phyloP scores from a whole-genome alignment of 2,797 vertebrate species.

The Diceros bicornis region DNA sequence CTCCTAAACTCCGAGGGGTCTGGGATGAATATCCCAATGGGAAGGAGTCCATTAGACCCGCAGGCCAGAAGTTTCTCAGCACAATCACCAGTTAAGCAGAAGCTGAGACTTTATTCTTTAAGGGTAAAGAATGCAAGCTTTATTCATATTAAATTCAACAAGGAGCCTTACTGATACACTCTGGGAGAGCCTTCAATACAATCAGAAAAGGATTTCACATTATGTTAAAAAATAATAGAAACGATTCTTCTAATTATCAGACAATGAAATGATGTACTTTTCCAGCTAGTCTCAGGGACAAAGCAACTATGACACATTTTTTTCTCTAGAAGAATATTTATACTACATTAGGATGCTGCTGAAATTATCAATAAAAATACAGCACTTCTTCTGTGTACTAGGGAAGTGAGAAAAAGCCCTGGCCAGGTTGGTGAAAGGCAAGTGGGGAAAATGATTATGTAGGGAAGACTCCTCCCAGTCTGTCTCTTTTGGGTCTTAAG shows the following conservation, averaged over 20 bases:
- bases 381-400: not conserved
- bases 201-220: constrained; percentile 77
- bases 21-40: constrained; percentile 76
- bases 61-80: constrained; percentile 64
- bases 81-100: constrained; percentile 78
- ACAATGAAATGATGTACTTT: constrained; percentile 29
- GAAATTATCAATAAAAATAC: constrained; percentile 47
- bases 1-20: constrained; percentile 78
- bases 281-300: not conserved
- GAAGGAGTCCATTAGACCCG: constrained; percentile 79
- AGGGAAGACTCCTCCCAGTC: not conserved
- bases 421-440: not conserved
- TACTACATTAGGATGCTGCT: not conserved
- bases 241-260: constrained; percentile 71
- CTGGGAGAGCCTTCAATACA: constrained; percentile 71
- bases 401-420: not conserved
- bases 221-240: constrained; percentile 67
- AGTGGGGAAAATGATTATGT: not conserved
- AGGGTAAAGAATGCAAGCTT: constrained; percentile 80
- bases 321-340: constrained; percentile 45
- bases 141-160: constrained; percentile 81
- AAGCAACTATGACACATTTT: not conserved
- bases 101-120: constrained; percentile 62
- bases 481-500: constrained; percentile 40
- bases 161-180: constrained; percentile 62